These are phyloP conservation scores for Temnothorax curvispinosus DNA, from an alignment of 1,140 invertebrate species.

Conservation along the genomic window DNA sequence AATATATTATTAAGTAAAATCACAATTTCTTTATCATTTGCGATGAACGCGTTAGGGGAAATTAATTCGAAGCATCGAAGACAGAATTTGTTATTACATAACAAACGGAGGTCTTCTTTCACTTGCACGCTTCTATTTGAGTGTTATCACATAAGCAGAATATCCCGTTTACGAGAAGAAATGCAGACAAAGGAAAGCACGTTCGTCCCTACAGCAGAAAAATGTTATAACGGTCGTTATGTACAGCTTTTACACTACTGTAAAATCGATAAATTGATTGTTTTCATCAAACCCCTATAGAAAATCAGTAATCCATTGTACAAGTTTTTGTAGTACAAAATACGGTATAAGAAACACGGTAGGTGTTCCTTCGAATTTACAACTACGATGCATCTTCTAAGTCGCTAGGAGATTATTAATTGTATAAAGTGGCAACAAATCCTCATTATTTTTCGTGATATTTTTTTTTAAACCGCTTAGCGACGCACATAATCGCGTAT, in stretches of 20 bases:
- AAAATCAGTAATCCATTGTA: conserved; percentile 68
- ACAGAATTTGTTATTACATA: conserved; percentile 64
- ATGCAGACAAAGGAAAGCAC: conserved; percentile 64
- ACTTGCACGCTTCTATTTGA: conserved; percentile 64
- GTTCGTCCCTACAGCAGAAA: conserved; percentile 55
- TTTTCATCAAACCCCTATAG: conserved; percentile 59
- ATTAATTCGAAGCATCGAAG: conserved; percentile 66
- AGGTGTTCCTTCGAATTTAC: conserved; percentile 58
- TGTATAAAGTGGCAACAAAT: conserved; percentile 72
- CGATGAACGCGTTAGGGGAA: conserved; percentile 61
- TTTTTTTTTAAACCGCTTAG: conserved; percentile 31
- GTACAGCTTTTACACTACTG: conserved; percentile 61
- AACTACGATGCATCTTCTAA: conserved; percentile 68
- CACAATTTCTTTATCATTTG: conserved; percentile 67
- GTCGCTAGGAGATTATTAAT: conserved; percentile 65
- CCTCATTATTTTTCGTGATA: conserved; percentile 43
- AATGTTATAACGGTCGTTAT: conserved; percentile 61
- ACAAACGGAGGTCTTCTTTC: conserved; percentile 55
- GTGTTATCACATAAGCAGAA: conserved; percentile 64
- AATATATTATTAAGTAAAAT: conserved; percentile 69
- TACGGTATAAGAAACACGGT: conserved; percentile 59
- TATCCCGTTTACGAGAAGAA: conserved; percentile 56
- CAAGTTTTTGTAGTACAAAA: conserved; percentile 68
- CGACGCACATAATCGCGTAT: conserved; percentile 22
- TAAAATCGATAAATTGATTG: conserved; percentile 58